phyloP scores from a whole-genome alignment of 2,113 vertebrate species.

The Ptilonorhynchus violaceus region DNA sequence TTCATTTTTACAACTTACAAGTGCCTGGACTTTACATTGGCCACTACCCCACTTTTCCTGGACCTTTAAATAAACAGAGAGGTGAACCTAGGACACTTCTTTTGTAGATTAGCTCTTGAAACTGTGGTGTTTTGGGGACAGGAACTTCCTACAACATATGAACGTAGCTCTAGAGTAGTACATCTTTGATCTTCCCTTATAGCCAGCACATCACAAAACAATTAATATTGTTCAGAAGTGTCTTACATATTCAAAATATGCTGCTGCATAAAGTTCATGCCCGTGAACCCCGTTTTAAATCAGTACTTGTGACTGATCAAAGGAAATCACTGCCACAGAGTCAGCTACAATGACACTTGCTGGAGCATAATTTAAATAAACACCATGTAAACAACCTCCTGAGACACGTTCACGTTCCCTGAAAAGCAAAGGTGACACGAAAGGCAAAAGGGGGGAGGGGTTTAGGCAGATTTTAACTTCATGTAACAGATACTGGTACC shows the following conservation, averaged over 20 bases:
- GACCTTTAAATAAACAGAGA: neutral
- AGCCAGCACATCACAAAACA: neutral
- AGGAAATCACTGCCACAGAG: neutral
- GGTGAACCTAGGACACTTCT: neutral
- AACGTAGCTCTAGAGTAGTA: neutral
- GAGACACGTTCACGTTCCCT: neutral
- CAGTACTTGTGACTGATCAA: neutral
- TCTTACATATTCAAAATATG: neutral
- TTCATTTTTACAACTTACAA: neutral
- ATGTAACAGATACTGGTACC: neutral
- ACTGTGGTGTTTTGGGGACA: neutral
- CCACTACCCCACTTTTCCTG: neutral
- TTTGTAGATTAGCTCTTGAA: neutral
- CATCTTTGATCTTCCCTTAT: neutral
- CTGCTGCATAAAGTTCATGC: neutral
- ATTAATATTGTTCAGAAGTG: neutral
- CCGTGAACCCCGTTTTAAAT: neutral
- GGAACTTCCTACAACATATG: neutral
- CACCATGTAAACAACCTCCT: conserved; percentile 9
- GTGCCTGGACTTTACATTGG: neutral
- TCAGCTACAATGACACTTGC: neutral
- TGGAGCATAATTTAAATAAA: conserved; percentile 3
- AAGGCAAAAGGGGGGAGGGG: neutral
- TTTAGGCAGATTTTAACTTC: neutral
- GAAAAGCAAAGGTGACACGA: neutral